Conservation (phyloP, 2,888 invertebrate genomes). For the Erebia aethiops region DNA sequence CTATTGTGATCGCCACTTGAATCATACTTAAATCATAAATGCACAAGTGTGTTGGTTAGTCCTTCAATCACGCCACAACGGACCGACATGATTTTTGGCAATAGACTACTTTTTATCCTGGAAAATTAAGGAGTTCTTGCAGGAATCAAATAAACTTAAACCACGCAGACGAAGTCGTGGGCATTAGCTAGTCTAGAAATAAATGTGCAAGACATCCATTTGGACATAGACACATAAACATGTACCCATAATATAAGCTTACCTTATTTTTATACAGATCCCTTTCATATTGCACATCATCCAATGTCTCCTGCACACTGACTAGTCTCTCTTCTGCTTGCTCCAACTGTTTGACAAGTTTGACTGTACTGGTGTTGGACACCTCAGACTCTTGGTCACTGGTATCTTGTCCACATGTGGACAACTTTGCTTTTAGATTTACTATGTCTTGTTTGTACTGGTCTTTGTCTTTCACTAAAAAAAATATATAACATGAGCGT, state of each 20-base stretch:
- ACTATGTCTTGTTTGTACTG: conserved; percentile 67
- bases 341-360: conserved; percentile 73
- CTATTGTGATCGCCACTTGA: too few species aligned
- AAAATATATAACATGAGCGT: conserved; percentile 37
- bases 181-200: too few species aligned
- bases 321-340: conserved; percentile 78
- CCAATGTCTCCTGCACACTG: conserved; percentile 75
- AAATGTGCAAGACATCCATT: too few species aligned
- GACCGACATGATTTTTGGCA: too few species aligned
- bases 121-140: too few species aligned
- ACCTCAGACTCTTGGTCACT: conserved; percentile 48
- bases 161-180: too few species aligned
- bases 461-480: conserved; percentile 70
- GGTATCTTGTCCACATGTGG: conserved; percentile 60
- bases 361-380: conserved; percentile 43
- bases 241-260: background rate
- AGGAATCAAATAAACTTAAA: too few species aligned
- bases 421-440: conserved; percentile 67
- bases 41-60: too few species aligned
- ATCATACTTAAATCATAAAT: too few species aligned
- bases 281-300: conserved; percentile 78
- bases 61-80: too few species aligned
- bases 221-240: background rate
- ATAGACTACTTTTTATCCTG: too few species aligned
- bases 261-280: conserved; percentile 76